These are phyloP conservation scores for Notiomystis cincta DNA, from an alignment of 2,113 vertebrate species.

Conservation along the genomic window DNA sequence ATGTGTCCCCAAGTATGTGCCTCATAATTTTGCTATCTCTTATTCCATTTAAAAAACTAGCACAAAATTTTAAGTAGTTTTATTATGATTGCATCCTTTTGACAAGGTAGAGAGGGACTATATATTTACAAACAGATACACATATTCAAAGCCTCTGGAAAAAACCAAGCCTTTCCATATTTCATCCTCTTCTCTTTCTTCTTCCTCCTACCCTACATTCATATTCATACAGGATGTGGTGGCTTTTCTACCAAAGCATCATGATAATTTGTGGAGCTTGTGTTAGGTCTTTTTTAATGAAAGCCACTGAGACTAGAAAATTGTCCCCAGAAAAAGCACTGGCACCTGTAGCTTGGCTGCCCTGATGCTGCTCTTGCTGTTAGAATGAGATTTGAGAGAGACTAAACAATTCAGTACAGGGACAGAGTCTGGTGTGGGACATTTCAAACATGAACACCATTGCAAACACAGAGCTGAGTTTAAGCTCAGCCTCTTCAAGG, in stretches of 20 bases:
- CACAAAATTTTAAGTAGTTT: slow-evolving; percentile 28
- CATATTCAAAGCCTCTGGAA: background rate
- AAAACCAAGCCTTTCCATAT: background rate
- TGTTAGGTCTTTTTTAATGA: background rate
- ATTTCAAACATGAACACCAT: background rate
- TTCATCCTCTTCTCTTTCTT: background rate
- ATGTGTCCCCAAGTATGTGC: background rate
- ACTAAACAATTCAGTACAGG: background rate
- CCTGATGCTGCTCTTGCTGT: background rate
- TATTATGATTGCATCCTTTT: background rate
- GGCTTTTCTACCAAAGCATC: background rate
- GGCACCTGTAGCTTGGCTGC: background rate
- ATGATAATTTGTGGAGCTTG: background rate
- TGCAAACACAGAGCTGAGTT: background rate
- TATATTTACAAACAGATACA: slow-evolving; percentile 11
- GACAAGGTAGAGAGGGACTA: background rate
- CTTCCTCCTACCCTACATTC: background rate
- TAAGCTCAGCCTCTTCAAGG: background rate
- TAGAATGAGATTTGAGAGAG: background rate
- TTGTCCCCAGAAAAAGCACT: background rate
- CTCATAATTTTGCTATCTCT: background rate
- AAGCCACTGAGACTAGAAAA: background rate
- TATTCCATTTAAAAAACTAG: slow-evolving; percentile 10
- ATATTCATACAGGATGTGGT: background rate
- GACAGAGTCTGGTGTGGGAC: background rate